phyloP scores from a whole-genome alignment of 2,888 invertebrate species.

The Limnephilus auricula region DNA sequence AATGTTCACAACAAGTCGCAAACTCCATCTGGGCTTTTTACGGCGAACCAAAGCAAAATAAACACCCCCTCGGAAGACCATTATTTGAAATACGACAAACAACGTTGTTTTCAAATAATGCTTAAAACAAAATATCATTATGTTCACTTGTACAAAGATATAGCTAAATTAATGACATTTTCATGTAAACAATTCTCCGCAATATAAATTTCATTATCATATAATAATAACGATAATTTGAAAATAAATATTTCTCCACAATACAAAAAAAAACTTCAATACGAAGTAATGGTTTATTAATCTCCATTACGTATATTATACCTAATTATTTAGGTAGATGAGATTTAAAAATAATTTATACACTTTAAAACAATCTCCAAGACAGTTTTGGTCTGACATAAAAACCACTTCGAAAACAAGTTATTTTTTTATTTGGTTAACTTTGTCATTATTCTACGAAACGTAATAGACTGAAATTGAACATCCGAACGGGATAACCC shows the following conservation, averaged over 20 bases:
- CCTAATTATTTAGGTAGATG: too few species aligned
- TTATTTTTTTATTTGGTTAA: background rate
- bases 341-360: too few species aligned
- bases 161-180: background rate
- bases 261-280: too few species aligned
- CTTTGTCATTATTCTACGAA: background rate
- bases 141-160: background rate
- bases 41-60: background rate
- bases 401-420: background rate
- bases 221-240: too few species aligned
- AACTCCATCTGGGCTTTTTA: background rate
- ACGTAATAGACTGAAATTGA: background rate
- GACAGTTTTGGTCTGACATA: too few species aligned
- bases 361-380: too few species aligned
- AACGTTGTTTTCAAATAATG: background rate
- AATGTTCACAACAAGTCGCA: constrained; percentile 4
- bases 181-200: background rate
- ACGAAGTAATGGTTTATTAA: background rate
- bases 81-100: background rate
- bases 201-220: background rate
- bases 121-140: background rate
- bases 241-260: too few species aligned
- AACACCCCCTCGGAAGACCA: background rate
- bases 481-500: background rate
- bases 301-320: background rate